Base-by-base conservation (phyloP, 1,140 invertebrate genomes). In the Drosophila pseudoananassae region DNA sequence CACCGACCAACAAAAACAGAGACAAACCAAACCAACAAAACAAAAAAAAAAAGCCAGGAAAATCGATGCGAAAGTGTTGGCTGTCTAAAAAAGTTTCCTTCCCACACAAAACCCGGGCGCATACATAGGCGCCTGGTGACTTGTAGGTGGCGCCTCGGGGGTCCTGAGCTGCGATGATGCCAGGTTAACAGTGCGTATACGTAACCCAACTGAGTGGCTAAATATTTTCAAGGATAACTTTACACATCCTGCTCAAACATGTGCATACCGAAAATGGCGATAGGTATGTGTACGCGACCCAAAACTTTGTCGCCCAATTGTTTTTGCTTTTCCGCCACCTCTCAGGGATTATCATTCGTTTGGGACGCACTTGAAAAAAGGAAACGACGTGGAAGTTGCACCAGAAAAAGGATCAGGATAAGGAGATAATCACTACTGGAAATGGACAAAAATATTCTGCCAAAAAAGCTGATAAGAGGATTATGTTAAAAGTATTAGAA, bases 141-240 rank as follows among this genome's bases (percentile, higher is more conserved):
- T 71, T 64, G 66, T 74, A 82, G 83, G 70, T 88, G 75, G 74
- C 49, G 78, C 78, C 70, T 49, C 61, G 73, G 73, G 71, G 74
- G 55, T 66, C 70, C 49, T 64, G 46, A 54, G 60, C 71, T 64
- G 50, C 33, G 64, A 75, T 78, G 75, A 78, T 78, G 79, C 82
- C 82, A 66, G 74, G 82, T 78, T 87, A 82, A 78, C 83, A 72
- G 73, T 82, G 83, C 83, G 83, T 88, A 85, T 85, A 87, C 81
- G 77, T 73, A 85, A 71, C 78, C 55, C 69, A 57, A 52, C 52
- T 78, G 78, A 78, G 83, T 82, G 78, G 54, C 75, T 88, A 82
- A 87, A 88, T 82, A 88, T 88, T 88, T 87, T 87, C 83, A 87
- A 88, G 78, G 78, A 82, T 88, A 87, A 78, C 81, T 71, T 63